Evolutionary conservation across 1,140 invertebrate genomes (phyloP), one percentile per base, ranked within the genome.

Genomic region (Chlorops oryzae): DNA sequence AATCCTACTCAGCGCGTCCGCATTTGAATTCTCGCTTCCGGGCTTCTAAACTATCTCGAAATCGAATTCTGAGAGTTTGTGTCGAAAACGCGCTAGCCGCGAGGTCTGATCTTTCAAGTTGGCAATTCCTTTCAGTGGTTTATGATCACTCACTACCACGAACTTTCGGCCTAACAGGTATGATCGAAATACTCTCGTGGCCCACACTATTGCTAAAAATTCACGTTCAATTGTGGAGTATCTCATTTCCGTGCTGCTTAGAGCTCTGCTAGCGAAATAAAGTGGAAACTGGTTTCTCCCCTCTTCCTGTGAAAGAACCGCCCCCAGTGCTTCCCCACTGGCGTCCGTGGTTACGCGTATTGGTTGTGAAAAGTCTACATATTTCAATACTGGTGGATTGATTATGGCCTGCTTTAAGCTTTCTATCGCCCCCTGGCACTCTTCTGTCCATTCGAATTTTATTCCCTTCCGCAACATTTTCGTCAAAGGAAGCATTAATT

Each of bases 161-260:
- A 56, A 59, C 23, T 54, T 39, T 25, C 35, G 34, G 40, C 42
- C 50, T 20, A 24, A 47, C 22, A 54, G 46, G 28, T 56, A 54
- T 27, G 35, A 66, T 52, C 61, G 47, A 57, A 75, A 80, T 39
- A 73, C 60, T 55, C 75, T 67, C 0, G 73, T 61, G 0, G 67
- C 73, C 59, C 66, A 74, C 3, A 80, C 42, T 15, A 62, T 59
- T 2, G 54, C 55, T 39, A 55, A 27, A 17, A 59, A 37, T 47
- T 61, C 58, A 43, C 53, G 52, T 48, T 62, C 60, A n/a, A 47
- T 56, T 17, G 47, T 44, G 2, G 51, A 45, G 23, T 60, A 56
- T 22, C 57, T 60, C 15, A 24, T 10, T 23, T 61, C 56, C n/a
- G 43, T 47, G 20, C 50, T 18, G 39, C 56, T 61, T n/a, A 61